Percentiles rank a stretch among this genome's conserved stretches.
Conservation (phyloP, 2,797 vertebrate genomes). For the Diglossa cyanea region DNA sequence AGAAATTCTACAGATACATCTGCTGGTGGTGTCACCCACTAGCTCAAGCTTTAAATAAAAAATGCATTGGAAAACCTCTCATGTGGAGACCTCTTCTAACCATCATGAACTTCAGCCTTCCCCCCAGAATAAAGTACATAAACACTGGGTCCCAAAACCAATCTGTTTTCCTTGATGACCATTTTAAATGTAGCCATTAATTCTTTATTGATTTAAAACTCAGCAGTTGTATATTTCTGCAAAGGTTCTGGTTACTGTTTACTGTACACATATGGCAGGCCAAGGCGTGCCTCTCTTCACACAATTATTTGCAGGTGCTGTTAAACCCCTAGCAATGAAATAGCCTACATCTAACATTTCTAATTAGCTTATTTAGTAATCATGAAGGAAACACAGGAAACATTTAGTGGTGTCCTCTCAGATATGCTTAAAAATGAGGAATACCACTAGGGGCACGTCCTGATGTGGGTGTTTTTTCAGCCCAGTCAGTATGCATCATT, state of each 20-base stretch:
- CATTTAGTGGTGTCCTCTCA: constrained; percentile 23
- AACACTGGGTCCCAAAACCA: not conserved
- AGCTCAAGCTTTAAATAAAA: not conserved
- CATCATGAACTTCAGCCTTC: not conserved
- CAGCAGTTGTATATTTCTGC: not conserved
- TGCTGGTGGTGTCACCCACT: not conserved
- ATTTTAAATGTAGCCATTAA: not conserved
- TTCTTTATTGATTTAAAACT: constrained; percentile 14
- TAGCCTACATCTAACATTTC: constrained; percentile 22
- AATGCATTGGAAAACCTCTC: not conserved
- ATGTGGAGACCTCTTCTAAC: not conserved
- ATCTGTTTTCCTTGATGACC: not conserved
- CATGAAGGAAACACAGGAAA: constrained; percentile 22
- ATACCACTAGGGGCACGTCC: constrained; percentile 16
- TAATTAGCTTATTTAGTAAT: constrained; percentile 45
- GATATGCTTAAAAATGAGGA: constrained; percentile 24
- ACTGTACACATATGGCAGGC: not conserved
- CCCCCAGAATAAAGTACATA: not conserved
- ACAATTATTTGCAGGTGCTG: constrained; percentile 2
- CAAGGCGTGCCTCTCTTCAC: not conserved
- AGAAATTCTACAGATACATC: not conserved
- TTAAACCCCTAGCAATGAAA: constrained; percentile 18
- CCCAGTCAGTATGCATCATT: constrained; percentile 34
- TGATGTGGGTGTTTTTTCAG: constrained; percentile 30
- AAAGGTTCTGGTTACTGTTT: not conserved